Evolutionary conservation across 2,888 invertebrate species (phyloP).

Genomic region (Phytoseiulus persimilis): DNA sequence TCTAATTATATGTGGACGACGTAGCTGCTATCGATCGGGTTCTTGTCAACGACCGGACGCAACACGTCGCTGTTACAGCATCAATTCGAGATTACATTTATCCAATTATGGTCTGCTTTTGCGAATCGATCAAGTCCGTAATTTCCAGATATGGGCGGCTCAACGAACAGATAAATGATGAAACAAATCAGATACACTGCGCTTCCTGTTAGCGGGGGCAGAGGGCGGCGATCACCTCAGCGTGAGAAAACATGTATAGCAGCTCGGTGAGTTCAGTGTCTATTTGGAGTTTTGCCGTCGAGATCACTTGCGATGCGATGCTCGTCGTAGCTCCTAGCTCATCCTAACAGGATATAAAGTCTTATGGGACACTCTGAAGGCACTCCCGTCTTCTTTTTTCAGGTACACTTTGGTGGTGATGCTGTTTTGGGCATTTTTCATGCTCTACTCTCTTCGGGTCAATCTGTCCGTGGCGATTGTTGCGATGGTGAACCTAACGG

Average conservation of each 20-base stretch:
- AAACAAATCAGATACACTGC: slow-evolving; percentile 27
- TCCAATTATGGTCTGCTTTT: too few relatives aligned
- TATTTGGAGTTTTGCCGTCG: neutral
- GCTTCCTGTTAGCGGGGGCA: slow-evolving; percentile 11
- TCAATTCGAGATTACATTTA: too few relatives aligned
- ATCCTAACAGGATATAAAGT: too few relatives aligned
- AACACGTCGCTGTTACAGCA: too few relatives aligned
- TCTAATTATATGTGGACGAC: too few relatives aligned
- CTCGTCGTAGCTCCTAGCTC: too few relatives aligned
- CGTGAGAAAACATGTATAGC: slow-evolving; percentile 11
- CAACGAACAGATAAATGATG: neutral
- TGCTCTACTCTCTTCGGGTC: slow-evolving; percentile 80
- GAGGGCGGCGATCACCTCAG: neutral
- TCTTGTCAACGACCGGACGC: too few relatives aligned
- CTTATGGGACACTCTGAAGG: too few relatives aligned
- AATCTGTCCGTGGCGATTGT: slow-evolving; percentile 88
- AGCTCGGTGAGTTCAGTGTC: neutral
- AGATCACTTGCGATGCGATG: neutral
- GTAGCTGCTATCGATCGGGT: too few relatives aligned
- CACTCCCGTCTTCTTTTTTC: too few relatives aligned
- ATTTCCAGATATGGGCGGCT: neutral
- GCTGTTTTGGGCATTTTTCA: slow-evolving; percentile 77
- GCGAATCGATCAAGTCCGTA: neutral
- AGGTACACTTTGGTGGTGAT: slow-evolving; percentile 69
- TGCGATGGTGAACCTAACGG: slow-evolving; percentile 77